phyloP scores from a whole-genome alignment of 2,888 invertebrate species.

The Dicroscelio sp. region DNA sequence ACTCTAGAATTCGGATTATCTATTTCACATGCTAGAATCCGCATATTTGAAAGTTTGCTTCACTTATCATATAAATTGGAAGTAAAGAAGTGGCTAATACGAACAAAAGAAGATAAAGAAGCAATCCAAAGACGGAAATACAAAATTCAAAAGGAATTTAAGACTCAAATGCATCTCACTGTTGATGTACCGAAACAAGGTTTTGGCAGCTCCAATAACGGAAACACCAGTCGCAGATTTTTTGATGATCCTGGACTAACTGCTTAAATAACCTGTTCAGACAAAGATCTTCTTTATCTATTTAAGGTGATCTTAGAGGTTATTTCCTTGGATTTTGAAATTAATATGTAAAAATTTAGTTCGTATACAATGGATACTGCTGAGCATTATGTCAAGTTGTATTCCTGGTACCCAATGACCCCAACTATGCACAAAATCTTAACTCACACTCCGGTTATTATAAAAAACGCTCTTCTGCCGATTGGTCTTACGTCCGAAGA shows the following conservation, averaged over 20 bases:
- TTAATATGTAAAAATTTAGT: constrained; percentile 80
- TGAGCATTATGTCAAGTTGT: constrained; percentile 85
- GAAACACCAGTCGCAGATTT: constrained; percentile 85
- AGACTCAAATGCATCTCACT: constrained; percentile 84
- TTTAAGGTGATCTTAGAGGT: constrained; percentile 88
- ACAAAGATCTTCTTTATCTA: constrained; percentile 84
- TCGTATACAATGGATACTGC: constrained; percentile 50
- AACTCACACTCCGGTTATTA: neutral
- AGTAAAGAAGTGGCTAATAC: constrained; percentile 51
- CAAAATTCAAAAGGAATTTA: constrained; percentile 84
- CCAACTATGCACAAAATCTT: neutral
- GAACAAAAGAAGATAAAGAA: constrained; percentile 55
- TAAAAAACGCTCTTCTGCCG: neutral
- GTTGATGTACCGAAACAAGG: constrained; percentile 87
- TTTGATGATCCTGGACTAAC: constrained; percentile 86
- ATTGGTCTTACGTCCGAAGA: neutral
- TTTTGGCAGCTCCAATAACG: constrained; percentile 88
- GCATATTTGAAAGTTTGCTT: constrained; percentile 65
- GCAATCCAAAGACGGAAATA: constrained; percentile 42
- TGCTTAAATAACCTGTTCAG: constrained; percentile 89
- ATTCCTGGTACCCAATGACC: constrained; percentile 83
- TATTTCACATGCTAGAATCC: constrained; percentile 66
- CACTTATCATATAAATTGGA: constrained; percentile 67
- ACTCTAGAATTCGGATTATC: constrained; percentile 83
- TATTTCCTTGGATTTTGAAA: constrained; percentile 77